A percentile compares a stretch with the other conserved stretches of the same genome.
These are phyloP conservation scores for Champsocephalus gunnari DNA, from an alignment of 2,797 vertebrate species.

Conservation along the genomic window DNA sequence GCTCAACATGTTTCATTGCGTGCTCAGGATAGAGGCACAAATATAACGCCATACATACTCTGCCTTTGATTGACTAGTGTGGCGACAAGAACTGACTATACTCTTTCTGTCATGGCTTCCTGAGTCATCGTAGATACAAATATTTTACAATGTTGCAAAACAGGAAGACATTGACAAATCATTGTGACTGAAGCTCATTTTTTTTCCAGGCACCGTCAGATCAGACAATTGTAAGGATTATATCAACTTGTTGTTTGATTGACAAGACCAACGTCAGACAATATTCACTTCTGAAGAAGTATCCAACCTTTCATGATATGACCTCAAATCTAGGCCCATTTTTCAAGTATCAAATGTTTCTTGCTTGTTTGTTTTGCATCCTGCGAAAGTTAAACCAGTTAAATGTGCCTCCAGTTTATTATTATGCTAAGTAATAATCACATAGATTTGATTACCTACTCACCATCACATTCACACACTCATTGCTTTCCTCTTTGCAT, in stretches of 20 bases:
- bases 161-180: neutral
- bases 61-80: no score
- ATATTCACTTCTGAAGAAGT: neutral
- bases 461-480: conserved; percentile 33
- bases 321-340: neutral
- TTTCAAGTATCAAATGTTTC: neutral
- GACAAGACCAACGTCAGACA: neutral
- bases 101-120: neutral
- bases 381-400: neutral
- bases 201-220: neutral
- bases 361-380: neutral
- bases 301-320: neutral
- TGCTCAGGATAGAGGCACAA: no score
- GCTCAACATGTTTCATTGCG: no score
- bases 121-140: neutral
- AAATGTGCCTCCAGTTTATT: neutral
- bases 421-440: conserved; percentile 16
- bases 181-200: neutral
- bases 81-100: neutral
- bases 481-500: conserved; percentile 51
- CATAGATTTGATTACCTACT: conserved; percentile 38
- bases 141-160: neutral
- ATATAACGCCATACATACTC: no score
- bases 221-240: neutral
- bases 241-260: neutral